Percentiles rank a stretch among this genome's conserved stretches.
These are phyloP conservation scores for Hyposoter didymator DNA, from an alignment of 2,888 invertebrate species.

Conservation along the genomic window DNA sequence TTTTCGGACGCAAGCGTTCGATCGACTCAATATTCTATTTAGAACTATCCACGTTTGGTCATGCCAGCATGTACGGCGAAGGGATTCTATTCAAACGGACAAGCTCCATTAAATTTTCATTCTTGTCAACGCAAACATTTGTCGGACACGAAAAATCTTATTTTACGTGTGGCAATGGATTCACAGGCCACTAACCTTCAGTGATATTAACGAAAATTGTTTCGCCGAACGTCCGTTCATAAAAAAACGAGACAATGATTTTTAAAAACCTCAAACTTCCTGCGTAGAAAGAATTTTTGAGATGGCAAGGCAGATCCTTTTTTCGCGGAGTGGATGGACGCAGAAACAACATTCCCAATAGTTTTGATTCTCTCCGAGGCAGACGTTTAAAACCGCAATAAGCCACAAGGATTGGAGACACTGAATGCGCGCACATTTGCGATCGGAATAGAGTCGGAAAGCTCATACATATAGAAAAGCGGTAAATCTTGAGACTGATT, in stretches of 20 bases:
- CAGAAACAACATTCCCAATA: neutral
- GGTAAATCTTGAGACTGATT: slow-evolving; percentile 11
- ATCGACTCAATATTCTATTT: slow-evolving; percentile 15
- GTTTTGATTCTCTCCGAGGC: neutral
- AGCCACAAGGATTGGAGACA: neutral
- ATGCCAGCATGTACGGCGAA: neutral
- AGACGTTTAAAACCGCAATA: neutral
- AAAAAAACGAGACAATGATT: neutral
- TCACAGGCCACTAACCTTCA: neutral
- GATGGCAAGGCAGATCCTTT: too few species aligned
- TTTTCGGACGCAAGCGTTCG: slow-evolving; percentile 21
- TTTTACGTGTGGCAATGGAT: neutral
- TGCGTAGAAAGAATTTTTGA: neutral
- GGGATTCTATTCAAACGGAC: neutral
- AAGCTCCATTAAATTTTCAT: neutral
- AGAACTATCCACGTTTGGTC: neutral
- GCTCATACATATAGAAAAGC: slow-evolving; percentile 12
- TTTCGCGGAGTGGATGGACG: neutral
- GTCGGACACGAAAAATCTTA: neutral
- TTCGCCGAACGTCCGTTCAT: neutral
- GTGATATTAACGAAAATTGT: neutral
- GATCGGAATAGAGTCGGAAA: neutral
- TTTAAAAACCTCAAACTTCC: neutral
- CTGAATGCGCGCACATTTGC: slow-evolving; percentile 4
- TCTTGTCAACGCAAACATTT: neutral